These are phyloP conservation scores for Ammodytes marinus DNA, from an alignment of 2,113 vertebrate species.

Conservation along the genomic window DNA sequence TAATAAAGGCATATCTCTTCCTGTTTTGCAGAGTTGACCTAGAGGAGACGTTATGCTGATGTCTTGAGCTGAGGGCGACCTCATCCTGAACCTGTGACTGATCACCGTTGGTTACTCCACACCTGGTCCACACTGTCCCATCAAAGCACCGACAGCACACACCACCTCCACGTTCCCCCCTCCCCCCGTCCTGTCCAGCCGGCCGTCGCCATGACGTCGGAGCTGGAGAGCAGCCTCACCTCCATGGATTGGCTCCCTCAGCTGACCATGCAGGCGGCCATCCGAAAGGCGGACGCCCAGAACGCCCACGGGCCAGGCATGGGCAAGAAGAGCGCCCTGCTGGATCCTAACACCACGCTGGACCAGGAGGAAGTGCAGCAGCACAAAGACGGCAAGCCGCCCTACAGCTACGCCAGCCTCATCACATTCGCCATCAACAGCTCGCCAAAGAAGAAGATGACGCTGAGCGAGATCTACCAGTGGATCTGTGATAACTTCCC, in stretches of 20 bases:
- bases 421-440: slow-evolving; percentile 96
- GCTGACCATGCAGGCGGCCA: slow-evolving; percentile 93
- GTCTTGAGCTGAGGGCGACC: slow-evolving; percentile 77
- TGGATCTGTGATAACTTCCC: slow-evolving; percentile 95
- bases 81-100: slow-evolving; percentile 42
- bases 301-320: slow-evolving; percentile 89
- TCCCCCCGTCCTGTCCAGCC: slow-evolving; percentile 60
- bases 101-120: slow-evolving; percentile 53
- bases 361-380: slow-evolving; percentile 94
- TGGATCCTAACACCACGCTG: slow-evolving; percentile 92
- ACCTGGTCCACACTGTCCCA: slow-evolving; percentile 38
- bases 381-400: slow-evolving; percentile 94
- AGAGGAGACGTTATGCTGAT: slow-evolving; percentile 68
- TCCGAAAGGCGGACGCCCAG: slow-evolving; percentile 91
- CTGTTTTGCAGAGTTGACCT: slow-evolving; percentile 66
- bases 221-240: slow-evolving; percentile 95
- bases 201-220: slow-evolving; percentile 90
- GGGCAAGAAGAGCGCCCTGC: slow-evolving; percentile 90
- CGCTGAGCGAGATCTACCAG: slow-evolving; percentile 93
- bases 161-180: slow-evolving; percentile 61
- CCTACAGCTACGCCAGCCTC: slow-evolving; percentile 95
- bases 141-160: slow-evolving; percentile 42
- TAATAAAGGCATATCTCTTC: slow-evolving; percentile 40
- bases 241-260: slow-evolving; percentile 97
- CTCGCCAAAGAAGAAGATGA: slow-evolving; percentile 96